Conservation (phyloP, 1,140 invertebrate species). For the Maconellicoccus hirsutus region DNA sequence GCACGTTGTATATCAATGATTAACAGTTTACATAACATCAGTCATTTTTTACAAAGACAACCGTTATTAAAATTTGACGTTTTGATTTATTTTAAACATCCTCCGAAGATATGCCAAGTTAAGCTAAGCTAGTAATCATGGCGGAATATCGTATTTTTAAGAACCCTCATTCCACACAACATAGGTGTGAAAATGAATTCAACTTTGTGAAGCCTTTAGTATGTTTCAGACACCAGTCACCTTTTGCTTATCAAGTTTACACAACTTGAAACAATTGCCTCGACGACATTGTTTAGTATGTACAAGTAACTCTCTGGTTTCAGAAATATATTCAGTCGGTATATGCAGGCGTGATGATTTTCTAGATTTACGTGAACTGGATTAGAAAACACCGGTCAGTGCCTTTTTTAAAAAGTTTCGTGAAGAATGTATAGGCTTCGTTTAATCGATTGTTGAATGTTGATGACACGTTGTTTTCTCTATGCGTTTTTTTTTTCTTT, state of each 20-base stretch:
- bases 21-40: too few relatives aligned
- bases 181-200: too few relatives aligned
- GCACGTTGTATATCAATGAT: too few relatives aligned
- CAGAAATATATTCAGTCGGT: slow-evolving; percentile 4
- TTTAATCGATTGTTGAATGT: slow-evolving; percentile 21
- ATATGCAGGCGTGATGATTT: slow-evolving; percentile 17
- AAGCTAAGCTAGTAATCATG: too few relatives aligned
- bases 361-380: slow-evolving; percentile 18
- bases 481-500: slow-evolving; percentile 2
- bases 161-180: too few relatives aligned
- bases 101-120: too few relatives aligned
- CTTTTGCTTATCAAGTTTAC: background rate
- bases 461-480: slow-evolving; percentile 18
- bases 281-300: background rate
- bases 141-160: too few relatives aligned
- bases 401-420: slow-evolving; percentile 14
- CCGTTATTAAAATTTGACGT: too few relatives aligned
- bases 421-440: slow-evolving; percentile 6
- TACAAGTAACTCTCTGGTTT: background rate
- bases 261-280: background rate
- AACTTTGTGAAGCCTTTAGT: too few relatives aligned
- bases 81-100: too few relatives aligned
- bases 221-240: too few relatives aligned
- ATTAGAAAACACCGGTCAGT: slow-evolving; percentile 20
- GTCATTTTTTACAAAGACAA: too few relatives aligned